phyloP scores from a whole-genome alignment of 2,888 invertebrate species.

The Pachycephus smyrnensis region DNA sequence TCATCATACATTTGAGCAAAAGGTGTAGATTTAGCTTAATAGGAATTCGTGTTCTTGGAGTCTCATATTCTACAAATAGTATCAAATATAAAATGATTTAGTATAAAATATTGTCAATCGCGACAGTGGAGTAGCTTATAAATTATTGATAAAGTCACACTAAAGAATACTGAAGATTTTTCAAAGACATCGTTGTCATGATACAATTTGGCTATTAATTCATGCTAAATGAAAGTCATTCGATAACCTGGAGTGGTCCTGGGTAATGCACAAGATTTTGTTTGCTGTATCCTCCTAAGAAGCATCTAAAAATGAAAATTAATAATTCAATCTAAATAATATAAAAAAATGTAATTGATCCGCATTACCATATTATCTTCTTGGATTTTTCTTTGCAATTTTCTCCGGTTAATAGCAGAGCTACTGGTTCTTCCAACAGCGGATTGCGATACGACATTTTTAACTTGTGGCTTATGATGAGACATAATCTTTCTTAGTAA shows the following conservation, averaged over 20 bases:
- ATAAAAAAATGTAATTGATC: not conserved
- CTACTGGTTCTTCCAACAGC: conserved; percentile 47
- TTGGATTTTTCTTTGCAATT: conserved; percentile 68
- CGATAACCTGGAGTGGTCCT: conserved; percentile 44
- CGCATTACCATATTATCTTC: conserved; percentile 68
- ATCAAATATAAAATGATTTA: not conserved
- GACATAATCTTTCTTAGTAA: conserved; percentile 66
- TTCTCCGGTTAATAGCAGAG: conserved; percentile 68
- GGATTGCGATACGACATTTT: conserved; percentile 25
- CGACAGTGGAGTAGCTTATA: not conserved
- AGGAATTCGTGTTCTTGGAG: not conserved
- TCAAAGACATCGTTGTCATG: not conserved
- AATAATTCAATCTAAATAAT: not conserved
- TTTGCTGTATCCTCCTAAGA: conserved; percentile 51
- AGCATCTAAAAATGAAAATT: conserved; percentile 47
- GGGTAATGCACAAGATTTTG: conserved; percentile 50
- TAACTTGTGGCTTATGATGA: conserved; percentile 48
- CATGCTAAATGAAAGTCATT: conserved; percentile 30
- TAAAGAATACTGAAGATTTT: not conserved
- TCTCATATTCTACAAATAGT: not conserved
- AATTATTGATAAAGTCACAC: not conserved
- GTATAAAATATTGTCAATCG: not conserved
- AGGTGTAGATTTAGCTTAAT: not conserved
- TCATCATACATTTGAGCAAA: not conserved
- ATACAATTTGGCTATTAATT: not conserved